phyloP scores from a whole-genome alignment of 1,140 invertebrate species.

The Drosophila tristis region DNA sequence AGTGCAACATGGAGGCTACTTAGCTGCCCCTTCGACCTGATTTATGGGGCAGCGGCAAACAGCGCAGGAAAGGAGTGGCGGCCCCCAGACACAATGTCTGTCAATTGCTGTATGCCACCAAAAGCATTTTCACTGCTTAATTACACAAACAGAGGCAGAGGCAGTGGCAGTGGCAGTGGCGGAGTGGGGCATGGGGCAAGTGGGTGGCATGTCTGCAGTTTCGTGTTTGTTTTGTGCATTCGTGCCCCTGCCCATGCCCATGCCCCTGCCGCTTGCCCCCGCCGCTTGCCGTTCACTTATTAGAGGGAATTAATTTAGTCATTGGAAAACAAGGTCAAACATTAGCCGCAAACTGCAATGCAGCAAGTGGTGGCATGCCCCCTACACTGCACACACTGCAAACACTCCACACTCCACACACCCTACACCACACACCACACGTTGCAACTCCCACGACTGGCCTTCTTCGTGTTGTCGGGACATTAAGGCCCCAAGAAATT shows the following conservation, averaged over 20 bases:
- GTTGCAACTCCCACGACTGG: slow-evolving; percentile 52
- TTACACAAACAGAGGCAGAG: slow-evolving; percentile 42
- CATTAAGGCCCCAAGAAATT: slow-evolving; percentile 76
- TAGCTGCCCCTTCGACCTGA: slow-evolving; percentile 57
- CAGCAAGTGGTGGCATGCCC: slow-evolving; percentile 56
- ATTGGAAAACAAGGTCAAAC: slow-evolving; percentile 82
- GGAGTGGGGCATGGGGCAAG: slow-evolving; percentile 5
- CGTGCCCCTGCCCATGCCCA: neutral
- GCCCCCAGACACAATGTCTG: slow-evolving; percentile 67
- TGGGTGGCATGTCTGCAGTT: slow-evolving; percentile 67
- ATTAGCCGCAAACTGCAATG: slow-evolving; percentile 83
- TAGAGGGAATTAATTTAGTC: slow-evolving; percentile 81
- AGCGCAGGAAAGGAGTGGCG: neutral
- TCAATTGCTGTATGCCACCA: slow-evolving; percentile 69
- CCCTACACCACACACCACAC: slow-evolving; percentile 13
- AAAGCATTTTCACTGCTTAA: slow-evolving; percentile 72
- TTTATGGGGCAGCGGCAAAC: slow-evolving; percentile 56
- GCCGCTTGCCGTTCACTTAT: slow-evolving; percentile 56
- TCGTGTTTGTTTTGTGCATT: slow-evolving; percentile 64
- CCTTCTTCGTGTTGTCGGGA: slow-evolving; percentile 65
- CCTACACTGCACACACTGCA: neutral
- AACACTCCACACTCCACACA: neutral
- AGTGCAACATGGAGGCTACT: slow-evolving; percentile 71
- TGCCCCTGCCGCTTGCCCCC: neutral
- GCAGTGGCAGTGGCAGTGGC: neutral